Evolutionary conservation across 2,888 invertebrate species (phyloP).

Genomic region (Abrostola tripartita): DNA sequence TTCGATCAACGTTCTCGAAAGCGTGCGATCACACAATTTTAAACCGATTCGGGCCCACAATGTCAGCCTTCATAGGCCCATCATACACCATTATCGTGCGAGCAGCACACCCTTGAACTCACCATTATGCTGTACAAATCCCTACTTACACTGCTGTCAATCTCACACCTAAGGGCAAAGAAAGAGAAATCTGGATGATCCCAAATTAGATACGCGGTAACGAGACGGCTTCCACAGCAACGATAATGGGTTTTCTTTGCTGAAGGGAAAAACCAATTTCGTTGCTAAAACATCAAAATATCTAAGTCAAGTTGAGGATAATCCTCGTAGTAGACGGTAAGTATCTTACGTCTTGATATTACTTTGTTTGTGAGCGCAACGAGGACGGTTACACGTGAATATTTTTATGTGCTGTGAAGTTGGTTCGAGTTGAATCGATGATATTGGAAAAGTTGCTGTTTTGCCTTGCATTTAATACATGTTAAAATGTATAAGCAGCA

Average conservation of each 20-base stretch:
- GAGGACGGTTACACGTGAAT: slow-evolving; percentile 42
- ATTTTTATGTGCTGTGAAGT: slow-evolving; percentile 51
- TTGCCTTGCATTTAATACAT: slow-evolving; percentile 36
- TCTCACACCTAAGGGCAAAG: slow-evolving; percentile 72
- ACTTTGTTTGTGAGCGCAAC: slow-evolving; percentile 65
- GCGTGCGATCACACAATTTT: slow-evolving; percentile 38
- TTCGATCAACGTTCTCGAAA: slow-evolving; percentile 42
- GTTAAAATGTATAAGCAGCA: slow-evolving; percentile 27
- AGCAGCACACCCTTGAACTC: slow-evolving; percentile 60
- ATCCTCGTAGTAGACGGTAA: slow-evolving; percentile 73
- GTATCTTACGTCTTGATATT: slow-evolving; percentile 73
- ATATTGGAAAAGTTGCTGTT: slow-evolving; percentile 49
- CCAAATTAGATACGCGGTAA: slow-evolving; percentile 80
- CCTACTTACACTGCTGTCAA: slow-evolving; percentile 71
- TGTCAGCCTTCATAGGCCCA: slow-evolving; percentile 50
- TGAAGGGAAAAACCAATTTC: slow-evolving; percentile 80
- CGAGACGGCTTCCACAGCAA: slow-evolving; percentile 69
- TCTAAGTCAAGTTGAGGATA: slow-evolving; percentile 79
- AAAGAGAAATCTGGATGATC: slow-evolving; percentile 77
- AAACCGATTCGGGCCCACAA: slow-evolving; percentile 54
- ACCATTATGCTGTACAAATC: slow-evolving; percentile 70
- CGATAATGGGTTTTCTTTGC: slow-evolving; percentile 80
- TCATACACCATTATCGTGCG: slow-evolving; percentile 56
- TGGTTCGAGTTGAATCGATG: slow-evolving; percentile 45
- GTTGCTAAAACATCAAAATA: slow-evolving; percentile 80